Evolutionary conservation across 1,140 invertebrate species (phyloP), one percentile per base, ranked within the genome.

Genomic region (Drosophila quadrilineata): DNA sequence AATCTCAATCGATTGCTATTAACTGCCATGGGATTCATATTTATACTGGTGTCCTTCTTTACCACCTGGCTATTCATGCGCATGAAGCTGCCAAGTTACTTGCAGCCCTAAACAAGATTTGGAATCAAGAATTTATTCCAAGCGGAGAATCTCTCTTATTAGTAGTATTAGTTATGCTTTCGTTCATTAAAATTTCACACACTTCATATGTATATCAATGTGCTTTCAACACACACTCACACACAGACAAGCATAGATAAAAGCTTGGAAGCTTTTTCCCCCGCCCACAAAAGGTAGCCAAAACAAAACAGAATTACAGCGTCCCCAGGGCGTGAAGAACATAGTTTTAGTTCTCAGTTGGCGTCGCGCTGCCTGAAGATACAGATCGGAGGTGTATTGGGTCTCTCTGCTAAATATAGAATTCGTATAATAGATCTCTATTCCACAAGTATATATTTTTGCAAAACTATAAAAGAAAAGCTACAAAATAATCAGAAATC

Each of bases 21-120:
- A 4, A 96, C 98, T 31, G 95, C 94, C 59, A 94, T 99, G 62
- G 98, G 98, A 53, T 98, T 98, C 89, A 93, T 97, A 21, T 97
- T 96, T 73, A 95, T 99, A 62, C 89, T 98, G 26, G 94, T 99
- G 0, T 98, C 98, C 10, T 99, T 98, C 90, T 95, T 98, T 69
- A 97, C 97, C 41, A 99, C 97, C 63, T 98, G 97, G 94, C 95
- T 99, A 45, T 99, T 99, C 86, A 99, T 99, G 98, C 93, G 96
- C 84, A 99, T 99, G 95, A 99, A 99, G 91, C 89, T 99, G 64
- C 98, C 98, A 91, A 93, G 93, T 29, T 94, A 94, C 84, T 85
- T 94, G 59, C 93, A 93, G 63, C 92, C 85, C n/a, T 88, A 88
- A 54, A 36, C n/a, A 8, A 8, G 19, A n/a, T 3, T 48, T 8